These are phyloP conservation scores for Hyaena hyaena DNA, from an alignment of 2,113 vertebrate genomes.

Conservation along the genomic window DNA sequence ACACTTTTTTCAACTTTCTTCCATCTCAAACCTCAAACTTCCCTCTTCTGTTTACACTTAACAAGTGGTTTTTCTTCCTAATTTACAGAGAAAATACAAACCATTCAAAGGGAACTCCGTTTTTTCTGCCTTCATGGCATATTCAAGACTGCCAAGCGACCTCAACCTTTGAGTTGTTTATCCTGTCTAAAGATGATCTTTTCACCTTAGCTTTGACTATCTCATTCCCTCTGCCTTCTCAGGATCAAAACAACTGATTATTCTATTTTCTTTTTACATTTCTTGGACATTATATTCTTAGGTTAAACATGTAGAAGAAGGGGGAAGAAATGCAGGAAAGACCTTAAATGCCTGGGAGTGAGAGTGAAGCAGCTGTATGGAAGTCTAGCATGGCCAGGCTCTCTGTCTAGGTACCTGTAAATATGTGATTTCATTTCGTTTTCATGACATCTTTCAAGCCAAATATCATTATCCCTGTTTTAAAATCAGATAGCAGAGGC, in stretches of 20 bases:
- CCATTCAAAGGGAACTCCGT: background rate
- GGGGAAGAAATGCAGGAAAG: background rate
- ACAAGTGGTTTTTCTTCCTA: background rate
- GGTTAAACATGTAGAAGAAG: background rate
- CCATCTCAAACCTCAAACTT: background rate
- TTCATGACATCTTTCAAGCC: background rate
- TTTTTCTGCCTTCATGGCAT: background rate
- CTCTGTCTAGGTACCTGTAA: background rate
- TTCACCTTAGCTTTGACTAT: background rate
- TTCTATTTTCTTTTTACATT: background rate
- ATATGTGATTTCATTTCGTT: slow-evolving; percentile 14
- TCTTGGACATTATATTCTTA: background rate
- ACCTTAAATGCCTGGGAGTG: background rate
- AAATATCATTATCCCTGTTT: background rate
- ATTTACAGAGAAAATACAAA: background rate
- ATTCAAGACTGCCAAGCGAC: background rate
- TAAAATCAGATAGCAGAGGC: background rate
- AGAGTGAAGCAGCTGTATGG: background rate
- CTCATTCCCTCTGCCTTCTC: background rate
- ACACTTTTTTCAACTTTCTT: background rate
- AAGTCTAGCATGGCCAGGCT: background rate
- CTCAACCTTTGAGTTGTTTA: background rate
- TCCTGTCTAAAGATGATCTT: slow-evolving; percentile 1
- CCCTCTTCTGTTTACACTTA: background rate
- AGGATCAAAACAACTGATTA: background rate